These are phyloP conservation scores for Florisuga fusca DNA, from an alignment of 2,797 vertebrate genomes.

Conservation along the genomic window DNA sequence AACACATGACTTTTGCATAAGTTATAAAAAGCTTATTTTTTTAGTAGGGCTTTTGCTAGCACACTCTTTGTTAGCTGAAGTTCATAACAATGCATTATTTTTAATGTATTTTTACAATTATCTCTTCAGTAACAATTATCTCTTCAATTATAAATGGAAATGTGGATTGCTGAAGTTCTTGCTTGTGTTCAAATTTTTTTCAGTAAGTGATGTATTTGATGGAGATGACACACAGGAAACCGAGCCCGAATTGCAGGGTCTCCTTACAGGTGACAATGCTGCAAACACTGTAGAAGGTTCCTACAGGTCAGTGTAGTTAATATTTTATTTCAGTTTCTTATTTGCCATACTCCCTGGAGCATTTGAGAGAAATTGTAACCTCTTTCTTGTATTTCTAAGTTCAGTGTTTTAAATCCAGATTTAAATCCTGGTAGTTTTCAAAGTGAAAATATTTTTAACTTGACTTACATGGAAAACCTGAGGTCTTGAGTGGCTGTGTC, in stretches of 20 bases:
- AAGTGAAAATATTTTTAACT: neutral
- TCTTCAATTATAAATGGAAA: neutral
- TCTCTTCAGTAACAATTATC: neutral
- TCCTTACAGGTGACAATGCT: neutral
- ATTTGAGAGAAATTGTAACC: neutral
- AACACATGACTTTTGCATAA: neutral
- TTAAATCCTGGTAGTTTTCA: neutral
- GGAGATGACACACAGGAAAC: conserved; percentile 15
- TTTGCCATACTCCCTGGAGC: neutral
- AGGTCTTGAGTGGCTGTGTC: neutral
- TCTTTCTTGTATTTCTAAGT: neutral
- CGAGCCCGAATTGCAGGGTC: neutral
- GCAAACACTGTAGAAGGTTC: neutral
- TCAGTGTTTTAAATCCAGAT: neutral
- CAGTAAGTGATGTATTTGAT: conserved; percentile 25
- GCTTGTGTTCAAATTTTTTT: conserved; percentile 7
- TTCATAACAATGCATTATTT: neutral
- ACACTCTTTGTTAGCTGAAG: neutral
- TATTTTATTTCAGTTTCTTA: neutral
- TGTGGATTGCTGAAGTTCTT: neutral
- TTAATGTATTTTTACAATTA: neutral
- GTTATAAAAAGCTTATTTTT: neutral
- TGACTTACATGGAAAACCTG: neutral
- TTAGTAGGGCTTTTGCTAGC: neutral
- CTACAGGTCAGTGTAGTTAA: conserved; percentile 58